Conservation (phyloP, 1,140 invertebrate species). For the Sitodiplosis mosellana region DNA sequence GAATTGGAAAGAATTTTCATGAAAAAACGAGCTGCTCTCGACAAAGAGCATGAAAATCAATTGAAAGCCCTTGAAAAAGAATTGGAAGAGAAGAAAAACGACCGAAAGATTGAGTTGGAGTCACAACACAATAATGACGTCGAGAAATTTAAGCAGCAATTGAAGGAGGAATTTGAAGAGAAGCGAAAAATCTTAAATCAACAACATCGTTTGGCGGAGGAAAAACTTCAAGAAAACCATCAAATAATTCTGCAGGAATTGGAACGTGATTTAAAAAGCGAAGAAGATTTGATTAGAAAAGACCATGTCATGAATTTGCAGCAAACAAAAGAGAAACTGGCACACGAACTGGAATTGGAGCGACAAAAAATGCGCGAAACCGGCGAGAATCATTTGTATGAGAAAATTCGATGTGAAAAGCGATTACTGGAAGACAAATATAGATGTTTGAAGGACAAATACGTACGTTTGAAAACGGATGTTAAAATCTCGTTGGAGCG, state of each 20-base stretch:
- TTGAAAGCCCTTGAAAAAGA: slow-evolving; percentile 22
- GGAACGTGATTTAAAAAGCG: slow-evolving; percentile 36
- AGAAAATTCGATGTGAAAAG: slow-evolving; percentile 51
- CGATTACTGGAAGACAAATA: slow-evolving; percentile 56
- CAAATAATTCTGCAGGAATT: slow-evolving; percentile 31
- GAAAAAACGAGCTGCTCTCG: slow-evolving; percentile 14
- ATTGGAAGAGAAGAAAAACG: slow-evolving; percentile 26
- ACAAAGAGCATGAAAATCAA: slow-evolving; percentile 13
- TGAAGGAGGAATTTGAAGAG: slow-evolving; percentile 20
- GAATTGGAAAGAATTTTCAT: slow-evolving; percentile 25
- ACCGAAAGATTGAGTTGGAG: slow-evolving; percentile 31
- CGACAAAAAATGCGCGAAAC: slow-evolving; percentile 22
- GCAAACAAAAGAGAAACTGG: slow-evolving; percentile 38
- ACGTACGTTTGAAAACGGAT: slow-evolving; percentile 57
- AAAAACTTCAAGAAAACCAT: slow-evolving; percentile 30
- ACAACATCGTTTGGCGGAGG: slow-evolving; percentile 28
- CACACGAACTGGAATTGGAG: slow-evolving; percentile 35
- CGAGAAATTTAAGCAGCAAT: not conserved
- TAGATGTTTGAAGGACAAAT: slow-evolving; percentile 61
- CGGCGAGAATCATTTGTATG: slow-evolving; percentile 32
- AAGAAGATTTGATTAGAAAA: slow-evolving; percentile 36
- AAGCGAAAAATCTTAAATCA: slow-evolving; percentile 26
- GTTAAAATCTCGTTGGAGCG: slow-evolving; percentile 44
- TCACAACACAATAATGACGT: not conserved
- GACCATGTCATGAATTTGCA: slow-evolving; percentile 42